Evolutionary conservation across 2,797 vertebrate species (phyloP).

Genomic region (Aeoliscus strigatus): DNA sequence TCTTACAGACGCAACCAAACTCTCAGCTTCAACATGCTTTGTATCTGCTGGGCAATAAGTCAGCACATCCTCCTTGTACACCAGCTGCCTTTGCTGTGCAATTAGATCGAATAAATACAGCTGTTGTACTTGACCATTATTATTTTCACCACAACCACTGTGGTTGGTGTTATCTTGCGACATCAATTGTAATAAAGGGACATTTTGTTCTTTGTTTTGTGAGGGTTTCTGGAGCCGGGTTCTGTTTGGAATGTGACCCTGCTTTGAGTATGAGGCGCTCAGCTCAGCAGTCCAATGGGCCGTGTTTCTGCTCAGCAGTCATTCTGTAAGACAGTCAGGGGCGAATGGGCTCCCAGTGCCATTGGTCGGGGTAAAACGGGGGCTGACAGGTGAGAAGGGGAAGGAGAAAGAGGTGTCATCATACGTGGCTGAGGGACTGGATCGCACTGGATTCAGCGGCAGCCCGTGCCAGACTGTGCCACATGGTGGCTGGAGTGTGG

Average conservation of each 20-base stretch:
- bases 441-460: constrained; percentile 92
- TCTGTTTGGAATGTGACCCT: constrained; percentile 75
- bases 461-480: constrained; percentile 94
- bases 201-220: constrained; percentile 54
- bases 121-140: constrained; percentile 77
- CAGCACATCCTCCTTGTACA: constrained; percentile 75
- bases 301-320: constrained; percentile 89
- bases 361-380: constrained; percentile 52
- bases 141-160: constrained; percentile 68
- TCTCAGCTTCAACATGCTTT: constrained; percentile 55
- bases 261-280: constrained; percentile 85
- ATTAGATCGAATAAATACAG: constrained; percentile 95
- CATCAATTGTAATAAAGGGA: constrained; percentile 79
- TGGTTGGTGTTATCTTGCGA: constrained; percentile 47
- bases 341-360: constrained; percentile 80
- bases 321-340: constrained; percentile 83
- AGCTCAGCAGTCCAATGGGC: constrained; percentile 67
- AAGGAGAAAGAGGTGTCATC: constrained; percentile 67
- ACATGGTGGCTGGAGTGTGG: constrained; percentile 87
- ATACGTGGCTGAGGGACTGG: constrained; percentile 97
- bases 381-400: constrained; percentile 37
- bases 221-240: constrained; percentile 26
- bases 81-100: constrained; percentile 99
- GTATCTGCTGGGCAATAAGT: constrained; percentile 51
- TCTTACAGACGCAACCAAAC: constrained; percentile 54